phyloP scores from a whole-genome alignment of 2,113 vertebrate species.

The Nestor notabilis region DNA sequence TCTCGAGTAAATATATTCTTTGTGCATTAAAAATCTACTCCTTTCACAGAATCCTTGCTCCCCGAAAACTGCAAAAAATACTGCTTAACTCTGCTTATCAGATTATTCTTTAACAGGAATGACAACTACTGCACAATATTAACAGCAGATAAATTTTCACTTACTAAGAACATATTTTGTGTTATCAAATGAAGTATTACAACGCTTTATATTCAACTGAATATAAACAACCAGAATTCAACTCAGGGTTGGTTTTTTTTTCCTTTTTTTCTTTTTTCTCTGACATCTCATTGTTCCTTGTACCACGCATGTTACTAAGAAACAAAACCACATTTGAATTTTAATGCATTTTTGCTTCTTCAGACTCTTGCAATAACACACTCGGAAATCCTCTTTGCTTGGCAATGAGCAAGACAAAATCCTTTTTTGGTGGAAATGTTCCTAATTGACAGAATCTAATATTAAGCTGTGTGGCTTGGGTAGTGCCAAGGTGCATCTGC shows the following conservation, averaged over 20 bases:
- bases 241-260: rapidly evolving
- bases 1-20: neutral
- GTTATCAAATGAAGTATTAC: neutral
- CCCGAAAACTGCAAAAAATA: neutral
- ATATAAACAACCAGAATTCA: neutral
- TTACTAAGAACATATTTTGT: neutral
- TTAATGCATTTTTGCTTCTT: neutral
- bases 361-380: neutral
- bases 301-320: neutral
- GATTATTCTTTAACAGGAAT: neutral
- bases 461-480: neutral
- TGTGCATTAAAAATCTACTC: neutral
- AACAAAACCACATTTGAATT: neutral
- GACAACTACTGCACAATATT: neutral
- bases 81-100: neutral
- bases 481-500: neutral
- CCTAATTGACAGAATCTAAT: neutral
- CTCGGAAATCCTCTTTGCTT: neutral
- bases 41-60: neutral
- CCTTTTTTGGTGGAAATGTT: neutral
- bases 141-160: neutral
- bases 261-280: neutral
- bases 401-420: neutral
- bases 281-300: neutral
- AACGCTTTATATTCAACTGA: neutral